phyloP scores from a whole-genome alignment of 1,140 invertebrate species.

The Marisa cornuarietis region DNA sequence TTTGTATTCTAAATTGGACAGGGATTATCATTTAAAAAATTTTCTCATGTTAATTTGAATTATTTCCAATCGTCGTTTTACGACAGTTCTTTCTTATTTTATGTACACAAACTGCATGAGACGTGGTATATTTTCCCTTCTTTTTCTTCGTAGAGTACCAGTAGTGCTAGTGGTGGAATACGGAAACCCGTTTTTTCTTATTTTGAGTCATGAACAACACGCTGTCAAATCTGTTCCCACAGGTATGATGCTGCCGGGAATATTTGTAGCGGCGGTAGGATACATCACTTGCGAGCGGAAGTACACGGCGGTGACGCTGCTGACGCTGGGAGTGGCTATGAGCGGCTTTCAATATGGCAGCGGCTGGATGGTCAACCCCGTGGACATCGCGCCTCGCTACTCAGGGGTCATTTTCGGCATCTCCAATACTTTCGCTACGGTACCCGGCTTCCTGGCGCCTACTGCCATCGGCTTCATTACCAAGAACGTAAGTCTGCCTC shows the following conservation, averaged over 20 bases:
- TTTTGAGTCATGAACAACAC: no score
- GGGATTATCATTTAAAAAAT: no score
- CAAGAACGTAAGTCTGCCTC: constrained; percentile 38
- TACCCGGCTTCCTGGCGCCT: constrained; percentile 58
- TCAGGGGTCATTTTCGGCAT: constrained; percentile 60
- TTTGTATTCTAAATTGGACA: no score
- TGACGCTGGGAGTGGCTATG: constrained; percentile 77
- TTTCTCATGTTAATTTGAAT: no score
- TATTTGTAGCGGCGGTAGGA: constrained; percentile 51
- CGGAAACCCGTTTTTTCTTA: no score
- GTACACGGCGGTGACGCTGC: constrained; percentile 81
- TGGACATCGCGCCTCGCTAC: constrained; percentile 82
- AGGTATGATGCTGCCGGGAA: constrained; percentile 50
- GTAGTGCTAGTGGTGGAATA: no score
- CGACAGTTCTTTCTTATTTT: no score
- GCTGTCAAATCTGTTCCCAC: no score
- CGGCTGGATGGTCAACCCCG: constrained; percentile 83
- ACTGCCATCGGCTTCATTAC: constrained; percentile 50
- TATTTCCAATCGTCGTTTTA: no score
- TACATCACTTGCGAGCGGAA: constrained; percentile 52
- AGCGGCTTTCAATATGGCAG: constrained; percentile 77
- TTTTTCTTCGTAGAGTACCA: no score
- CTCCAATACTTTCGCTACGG: constrained; percentile 55
- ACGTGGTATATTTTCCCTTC: no score
- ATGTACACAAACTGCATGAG: no score